Percentiles rank a stretch among this genome's conserved stretches.
Evolutionary conservation across 2,113 vertebrate genomes (phyloP).

Genomic region (Pelobates fuscus): DNA sequence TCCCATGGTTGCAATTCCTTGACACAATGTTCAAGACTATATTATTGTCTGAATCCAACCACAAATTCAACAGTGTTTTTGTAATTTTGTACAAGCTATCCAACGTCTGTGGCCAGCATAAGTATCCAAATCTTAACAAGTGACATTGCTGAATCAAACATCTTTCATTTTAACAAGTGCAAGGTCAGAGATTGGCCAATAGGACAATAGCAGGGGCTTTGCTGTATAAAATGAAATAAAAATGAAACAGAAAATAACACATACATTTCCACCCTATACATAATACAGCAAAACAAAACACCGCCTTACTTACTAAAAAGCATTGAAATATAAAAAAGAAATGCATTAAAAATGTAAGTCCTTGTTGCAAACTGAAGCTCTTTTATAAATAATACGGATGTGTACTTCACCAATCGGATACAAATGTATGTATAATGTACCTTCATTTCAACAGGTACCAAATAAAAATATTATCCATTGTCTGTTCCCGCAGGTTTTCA

Average conservation of each 20-base stretch:
- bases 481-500: background rate
- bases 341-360: background rate
- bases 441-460: slow-evolving; percentile 45
- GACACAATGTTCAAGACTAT: too few species aligned
- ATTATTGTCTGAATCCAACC: too few species aligned
- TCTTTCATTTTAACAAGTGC: too few species aligned
- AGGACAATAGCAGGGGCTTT: too few species aligned
- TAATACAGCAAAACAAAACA: slow-evolving; percentile 10
- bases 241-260: background rate
- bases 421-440: slow-evolving; percentile 46
- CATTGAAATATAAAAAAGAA: slow-evolving; percentile 6
- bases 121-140: too few species aligned
- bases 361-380: slow-evolving; percentile 8
- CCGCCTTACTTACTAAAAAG: background rate
- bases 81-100: too few species aligned
- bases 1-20: too few species aligned
- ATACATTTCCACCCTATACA: slow-evolving; percentile 15
- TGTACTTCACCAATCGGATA: background rate
- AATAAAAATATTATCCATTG: slow-evolving; percentile 22
- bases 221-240: too few species aligned
- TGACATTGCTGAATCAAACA: too few species aligned
- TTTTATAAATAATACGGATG: slow-evolving; percentile 39
- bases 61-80: too few species aligned
- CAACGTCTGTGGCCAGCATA: too few species aligned
- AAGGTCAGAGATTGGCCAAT: too few species aligned